Evolutionary conservation across 2,888 invertebrate species (phyloP).

Genomic region (Seladonia tumulorum): DNA sequence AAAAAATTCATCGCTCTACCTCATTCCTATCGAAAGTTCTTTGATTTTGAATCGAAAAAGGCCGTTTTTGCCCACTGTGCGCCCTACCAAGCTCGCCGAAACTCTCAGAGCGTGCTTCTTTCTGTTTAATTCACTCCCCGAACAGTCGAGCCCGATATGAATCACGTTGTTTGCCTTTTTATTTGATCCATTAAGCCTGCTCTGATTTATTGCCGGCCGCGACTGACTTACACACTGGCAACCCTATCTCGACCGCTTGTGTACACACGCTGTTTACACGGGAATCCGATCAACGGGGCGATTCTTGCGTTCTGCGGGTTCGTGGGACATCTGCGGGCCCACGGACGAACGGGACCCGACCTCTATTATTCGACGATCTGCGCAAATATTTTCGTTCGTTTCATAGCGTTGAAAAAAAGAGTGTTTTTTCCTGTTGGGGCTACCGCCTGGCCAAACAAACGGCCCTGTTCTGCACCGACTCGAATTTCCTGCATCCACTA

Average conservation of each 20-base stretch:
- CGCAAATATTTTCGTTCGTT: slow-evolving; percentile 9
- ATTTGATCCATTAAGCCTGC: slow-evolving; percentile 17
- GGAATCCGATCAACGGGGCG: slow-evolving; percentile 27
- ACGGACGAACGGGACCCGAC: neutral
- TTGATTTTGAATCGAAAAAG: too few relatives aligned
- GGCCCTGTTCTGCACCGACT: neutral
- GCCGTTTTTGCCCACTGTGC: too few relatives aligned
- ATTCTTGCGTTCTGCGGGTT: slow-evolving; percentile 16
- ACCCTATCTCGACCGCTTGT: slow-evolving; percentile 20
- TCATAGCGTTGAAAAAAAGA: neutral
- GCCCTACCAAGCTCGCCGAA: neutral
- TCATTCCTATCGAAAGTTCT: too few relatives aligned
- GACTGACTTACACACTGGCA: slow-evolving; percentile 1
- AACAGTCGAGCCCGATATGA: neutral
- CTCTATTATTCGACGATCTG: slow-evolving; percentile 1
- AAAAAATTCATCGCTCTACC: too few relatives aligned
- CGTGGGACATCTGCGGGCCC: slow-evolving; percentile 20
- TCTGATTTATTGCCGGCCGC: slow-evolving; percentile 25
- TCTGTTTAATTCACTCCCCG: neutral
- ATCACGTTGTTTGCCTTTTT: slow-evolving; percentile 23
- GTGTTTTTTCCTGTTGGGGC: neutral
- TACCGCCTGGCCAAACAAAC: neutral
- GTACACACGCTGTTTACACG: slow-evolving; percentile 30
- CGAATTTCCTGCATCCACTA: neutral
- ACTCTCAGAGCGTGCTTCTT: neutral